These are phyloP conservation scores for Delichon dasypus DNA, from an alignment of 2,797 vertebrate genomes.

Conservation along the genomic window DNA sequence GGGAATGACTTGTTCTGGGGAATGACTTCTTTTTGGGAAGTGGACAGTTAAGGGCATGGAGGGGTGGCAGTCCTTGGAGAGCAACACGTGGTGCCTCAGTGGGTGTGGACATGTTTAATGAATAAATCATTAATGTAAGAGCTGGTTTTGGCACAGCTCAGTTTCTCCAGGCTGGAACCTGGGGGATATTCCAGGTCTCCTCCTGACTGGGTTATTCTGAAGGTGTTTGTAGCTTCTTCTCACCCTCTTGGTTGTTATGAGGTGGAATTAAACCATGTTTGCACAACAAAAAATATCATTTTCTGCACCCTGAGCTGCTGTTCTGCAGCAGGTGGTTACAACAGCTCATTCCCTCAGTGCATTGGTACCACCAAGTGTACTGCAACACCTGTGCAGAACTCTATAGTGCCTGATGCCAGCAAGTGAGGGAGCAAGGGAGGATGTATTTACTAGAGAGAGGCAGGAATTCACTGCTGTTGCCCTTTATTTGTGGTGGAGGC, in stretches of 20 bases:
- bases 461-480: neutral
- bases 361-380: fast-evolving
- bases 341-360: neutral
- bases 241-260: neutral
- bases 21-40: neutral
- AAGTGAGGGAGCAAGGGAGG: neutral
- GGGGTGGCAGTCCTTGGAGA: neutral
- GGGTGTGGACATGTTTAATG: neutral
- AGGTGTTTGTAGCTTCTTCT: neutral
- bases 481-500: neutral
- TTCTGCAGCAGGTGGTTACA: neutral
- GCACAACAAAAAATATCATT: neutral
- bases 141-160: fast-evolving
- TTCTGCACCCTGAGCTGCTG: neutral
- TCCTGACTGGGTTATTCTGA: fast-evolving
- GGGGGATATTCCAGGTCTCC: neutral
- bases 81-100: fast-evolving
- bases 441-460: neutral
- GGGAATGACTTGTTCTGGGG: constrained; percentile 7
- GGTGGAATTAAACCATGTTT: neutral
- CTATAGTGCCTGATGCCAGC: neutral
- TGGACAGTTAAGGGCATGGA: neutral
- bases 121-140: fast-evolving
- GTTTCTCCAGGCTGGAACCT: neutral
- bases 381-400: neutral